Percentiles rank a stretch among this genome's conserved stretches.
Conservation (phyloP, 2,888 invertebrate genomes). For the Chloromyia formosa region DNA sequence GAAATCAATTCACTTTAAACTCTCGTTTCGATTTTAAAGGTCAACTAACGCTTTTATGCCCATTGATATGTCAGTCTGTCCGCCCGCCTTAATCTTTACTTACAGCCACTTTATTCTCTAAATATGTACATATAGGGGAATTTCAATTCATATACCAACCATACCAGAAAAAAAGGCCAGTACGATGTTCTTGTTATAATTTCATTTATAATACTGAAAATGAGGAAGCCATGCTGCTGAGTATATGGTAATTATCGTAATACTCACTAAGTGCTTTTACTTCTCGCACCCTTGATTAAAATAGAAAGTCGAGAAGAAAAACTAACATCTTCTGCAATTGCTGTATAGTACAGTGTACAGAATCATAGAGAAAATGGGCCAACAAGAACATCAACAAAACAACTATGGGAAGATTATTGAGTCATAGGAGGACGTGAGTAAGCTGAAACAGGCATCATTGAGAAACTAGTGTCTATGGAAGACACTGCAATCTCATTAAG, state of each 20-base stretch:
- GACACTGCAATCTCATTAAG: no score
- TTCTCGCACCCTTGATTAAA: constrained; percentile 15
- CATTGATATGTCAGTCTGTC: neutral
- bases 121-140: neutral
- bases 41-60: constrained; percentile 17
- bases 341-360: no score
- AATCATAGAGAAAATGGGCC: no score
- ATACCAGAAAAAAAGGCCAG: no score
- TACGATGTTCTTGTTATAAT: constrained; percentile 7
- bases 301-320: no score
- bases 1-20: constrained; percentile 20
- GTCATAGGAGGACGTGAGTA: no score
- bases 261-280: constrained; percentile 33
- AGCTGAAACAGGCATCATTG: no score
- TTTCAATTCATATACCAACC: no score
- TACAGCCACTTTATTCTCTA: neutral
- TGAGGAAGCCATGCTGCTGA: neutral
- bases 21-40: constrained; percentile 12
- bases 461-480: no score
- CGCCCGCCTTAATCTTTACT: neutral
- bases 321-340: no score
- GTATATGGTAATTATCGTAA: constrained; percentile 8
- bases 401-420: no score
- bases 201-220: neutral
- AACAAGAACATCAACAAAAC: no score